A percentile compares a stretch with the other conserved stretches of the same genome.
Conservation (phyloP, 1,140 invertebrate genomes). For the Drosophila persimilis region DNA sequence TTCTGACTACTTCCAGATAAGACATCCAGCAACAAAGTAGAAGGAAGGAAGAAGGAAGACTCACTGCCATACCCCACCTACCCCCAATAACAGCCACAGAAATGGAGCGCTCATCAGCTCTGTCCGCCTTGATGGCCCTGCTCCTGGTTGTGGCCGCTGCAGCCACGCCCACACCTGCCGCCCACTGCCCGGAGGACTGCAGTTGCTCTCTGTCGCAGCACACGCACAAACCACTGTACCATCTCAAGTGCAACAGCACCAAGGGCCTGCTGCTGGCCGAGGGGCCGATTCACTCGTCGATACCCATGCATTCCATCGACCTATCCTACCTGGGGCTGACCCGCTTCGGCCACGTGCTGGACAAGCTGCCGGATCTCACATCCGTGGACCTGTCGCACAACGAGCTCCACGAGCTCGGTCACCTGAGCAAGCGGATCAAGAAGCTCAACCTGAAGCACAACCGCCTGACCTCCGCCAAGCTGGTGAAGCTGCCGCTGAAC, state of each 20-base stretch:
- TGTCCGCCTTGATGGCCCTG: slow-evolving; percentile 38
- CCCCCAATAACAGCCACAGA: slow-evolving; percentile 5
- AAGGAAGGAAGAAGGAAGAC: slow-evolving; percentile 39
- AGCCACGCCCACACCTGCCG: slow-evolving; percentile 30
- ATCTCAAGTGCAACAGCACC: slow-evolving; percentile 74
- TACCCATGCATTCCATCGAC: slow-evolving; percentile 84
- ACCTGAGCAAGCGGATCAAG: slow-evolving; percentile 85
- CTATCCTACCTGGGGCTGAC: slow-evolving; percentile 85
- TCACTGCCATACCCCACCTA: slow-evolving; percentile 26
- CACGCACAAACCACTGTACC: slow-evolving; percentile 64
- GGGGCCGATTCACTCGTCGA: slow-evolving; percentile 19
- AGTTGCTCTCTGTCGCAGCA: slow-evolving; percentile 60
- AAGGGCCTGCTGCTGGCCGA: slow-evolving; percentile 45
- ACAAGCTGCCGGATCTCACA: slow-evolving; percentile 85
- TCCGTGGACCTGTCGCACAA: slow-evolving; percentile 85
- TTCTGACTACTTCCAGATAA: slow-evolving; percentile 30
- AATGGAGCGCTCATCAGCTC: slow-evolving; percentile 31
- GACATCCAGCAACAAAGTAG: slow-evolving; percentile 28
- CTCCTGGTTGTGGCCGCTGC: slow-evolving; percentile 40
- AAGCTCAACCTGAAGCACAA: slow-evolving; percentile 85
- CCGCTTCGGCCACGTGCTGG: slow-evolving; percentile 84
- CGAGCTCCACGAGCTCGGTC: slow-evolving; percentile 84
- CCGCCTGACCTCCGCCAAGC: slow-evolving; percentile 84
- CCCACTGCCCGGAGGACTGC: slow-evolving; percentile 69
- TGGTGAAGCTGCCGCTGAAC: slow-evolving; percentile 85